phyloP scores from a whole-genome alignment of 30 jellyfish, hydroid and myxozoan species.

The Aurelia aurita region DNA sequence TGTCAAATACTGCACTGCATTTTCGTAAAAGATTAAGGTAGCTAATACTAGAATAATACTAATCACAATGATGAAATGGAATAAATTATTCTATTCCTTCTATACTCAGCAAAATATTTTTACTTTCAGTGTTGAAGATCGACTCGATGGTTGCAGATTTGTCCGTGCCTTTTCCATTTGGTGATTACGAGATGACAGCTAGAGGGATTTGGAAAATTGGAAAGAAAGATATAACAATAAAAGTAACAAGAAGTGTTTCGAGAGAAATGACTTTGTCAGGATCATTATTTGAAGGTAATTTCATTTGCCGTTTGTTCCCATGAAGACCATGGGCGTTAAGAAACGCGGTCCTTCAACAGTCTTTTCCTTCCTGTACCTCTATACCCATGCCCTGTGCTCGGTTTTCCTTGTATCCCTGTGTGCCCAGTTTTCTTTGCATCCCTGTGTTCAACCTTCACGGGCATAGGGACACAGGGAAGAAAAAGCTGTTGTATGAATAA shows the following conservation, averaged over 20 bases:
- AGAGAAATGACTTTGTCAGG: constrained; percentile 79
- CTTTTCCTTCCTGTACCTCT: too few species aligned
- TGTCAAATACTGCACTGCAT: too few species aligned
- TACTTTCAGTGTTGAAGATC: constrained; percentile 56
- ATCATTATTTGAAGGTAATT: constrained; percentile 64
- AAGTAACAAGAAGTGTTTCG: constrained; percentile 63
- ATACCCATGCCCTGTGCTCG: too few species aligned
- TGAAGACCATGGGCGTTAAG: too few species aligned
- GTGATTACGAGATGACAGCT: constrained; percentile 90
- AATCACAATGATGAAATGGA: not conserved
- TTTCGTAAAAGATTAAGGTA: too few species aligned
- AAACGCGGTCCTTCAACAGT: too few species aligned
- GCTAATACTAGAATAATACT: not conserved
- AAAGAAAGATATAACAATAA: constrained; percentile 66
- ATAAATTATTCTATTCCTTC: not conserved
- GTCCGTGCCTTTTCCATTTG: constrained; percentile 93
- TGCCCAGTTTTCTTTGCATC: too few species aligned
- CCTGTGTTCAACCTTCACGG: too few species aligned
- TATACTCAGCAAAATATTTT: not conserved
- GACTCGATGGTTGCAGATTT: constrained; percentile 84
- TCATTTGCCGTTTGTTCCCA: too few species aligned
- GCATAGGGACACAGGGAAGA: too few species aligned
- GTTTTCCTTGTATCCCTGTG: too few species aligned
- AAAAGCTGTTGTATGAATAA: too few species aligned
- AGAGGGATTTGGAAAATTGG: constrained; percentile 81